A percentile compares a stretch with the other conserved stretches of the same genome.
phyloP scores from a whole-genome alignment of 2,113 vertebrate genomes.

The Strix uralensis region DNA sequence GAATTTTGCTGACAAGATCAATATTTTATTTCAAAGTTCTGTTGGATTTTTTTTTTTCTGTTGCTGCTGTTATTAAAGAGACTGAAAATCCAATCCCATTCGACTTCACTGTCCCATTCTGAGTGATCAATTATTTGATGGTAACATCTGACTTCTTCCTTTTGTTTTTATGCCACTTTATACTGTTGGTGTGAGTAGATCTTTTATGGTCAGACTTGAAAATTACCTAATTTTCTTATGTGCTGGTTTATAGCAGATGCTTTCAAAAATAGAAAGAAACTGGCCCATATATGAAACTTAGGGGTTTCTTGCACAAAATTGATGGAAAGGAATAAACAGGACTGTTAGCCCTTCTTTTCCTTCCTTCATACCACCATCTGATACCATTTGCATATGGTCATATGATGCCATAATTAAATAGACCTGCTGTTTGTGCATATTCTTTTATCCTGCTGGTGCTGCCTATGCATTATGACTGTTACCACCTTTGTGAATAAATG shows the following conservation, averaged over 20 bases:
- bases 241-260: not conserved
- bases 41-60: not conserved
- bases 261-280: not conserved
- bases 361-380: not conserved
- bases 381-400: not conserved
- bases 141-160: not conserved
- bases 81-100: not conserved
- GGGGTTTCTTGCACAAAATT: not conserved
- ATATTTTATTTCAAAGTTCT: not conserved
- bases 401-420: not conserved
- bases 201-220: not conserved
- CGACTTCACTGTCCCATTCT: not conserved
- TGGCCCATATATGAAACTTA: not conserved
- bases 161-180: not conserved
- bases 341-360: not conserved
- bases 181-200: not conserved
- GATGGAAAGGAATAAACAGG: not conserved
- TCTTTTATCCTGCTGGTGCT: not conserved
- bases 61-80: not conserved
- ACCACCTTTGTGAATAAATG: not conserved
- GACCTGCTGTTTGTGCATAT: not conserved
- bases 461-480: not conserved
- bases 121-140: not conserved
- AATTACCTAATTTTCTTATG: not conserved
- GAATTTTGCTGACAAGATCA: not conserved